phyloP scores from a whole-genome alignment of 2,888 invertebrate species.

The Teleiodes luculella region DNA sequence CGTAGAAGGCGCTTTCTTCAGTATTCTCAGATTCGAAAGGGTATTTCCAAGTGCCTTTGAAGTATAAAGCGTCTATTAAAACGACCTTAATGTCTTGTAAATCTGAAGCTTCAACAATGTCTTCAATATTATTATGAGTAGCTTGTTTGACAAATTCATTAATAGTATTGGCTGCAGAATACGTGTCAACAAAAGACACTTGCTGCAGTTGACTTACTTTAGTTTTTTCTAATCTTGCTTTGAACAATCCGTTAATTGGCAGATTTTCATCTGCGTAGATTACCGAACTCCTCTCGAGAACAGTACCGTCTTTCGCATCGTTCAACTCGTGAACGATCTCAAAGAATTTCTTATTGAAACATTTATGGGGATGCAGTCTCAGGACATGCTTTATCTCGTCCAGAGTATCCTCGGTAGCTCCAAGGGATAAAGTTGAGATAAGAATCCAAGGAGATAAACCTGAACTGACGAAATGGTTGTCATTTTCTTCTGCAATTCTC shows the following conservation, averaged over 20 bases:
- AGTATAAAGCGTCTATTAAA: constrained; percentile 58
- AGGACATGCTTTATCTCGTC: constrained; percentile 46
- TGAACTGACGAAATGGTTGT: constrained; percentile 58
- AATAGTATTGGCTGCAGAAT: constrained; percentile 35
- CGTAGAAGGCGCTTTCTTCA: constrained; percentile 47
- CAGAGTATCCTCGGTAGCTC: constrained; percentile 47
- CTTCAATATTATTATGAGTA: constrained; percentile 54
- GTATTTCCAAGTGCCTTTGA: constrained; percentile 56
- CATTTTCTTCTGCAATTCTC: constrained; percentile 48
- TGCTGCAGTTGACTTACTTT: constrained; percentile 30
- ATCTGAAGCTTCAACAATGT: constrained; percentile 50
- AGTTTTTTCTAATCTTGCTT: constrained; percentile 28
- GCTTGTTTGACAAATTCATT: constrained; percentile 49
- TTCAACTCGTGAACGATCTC: constrained; percentile 39
- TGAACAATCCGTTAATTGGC: constrained; percentile 37
- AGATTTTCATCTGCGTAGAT: constrained; percentile 47
- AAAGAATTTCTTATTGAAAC: constrained; percentile 56
- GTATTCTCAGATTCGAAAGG: constrained; percentile 48
- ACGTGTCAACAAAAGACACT: constrained; percentile 37
- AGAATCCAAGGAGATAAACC: constrained; percentile 59
- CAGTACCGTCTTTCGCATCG: constrained; percentile 27
- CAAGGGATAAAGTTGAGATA: constrained; percentile 48
- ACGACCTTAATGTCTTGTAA: constrained; percentile 41
- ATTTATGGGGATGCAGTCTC: constrained; percentile 42
- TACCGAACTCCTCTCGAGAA: constrained; percentile 47